A percentile compares a stretch with the other conserved stretches of the same genome.
phyloP scores from a whole-genome alignment of 2,797 vertebrate genomes.

The Molossus molossus region DNA sequence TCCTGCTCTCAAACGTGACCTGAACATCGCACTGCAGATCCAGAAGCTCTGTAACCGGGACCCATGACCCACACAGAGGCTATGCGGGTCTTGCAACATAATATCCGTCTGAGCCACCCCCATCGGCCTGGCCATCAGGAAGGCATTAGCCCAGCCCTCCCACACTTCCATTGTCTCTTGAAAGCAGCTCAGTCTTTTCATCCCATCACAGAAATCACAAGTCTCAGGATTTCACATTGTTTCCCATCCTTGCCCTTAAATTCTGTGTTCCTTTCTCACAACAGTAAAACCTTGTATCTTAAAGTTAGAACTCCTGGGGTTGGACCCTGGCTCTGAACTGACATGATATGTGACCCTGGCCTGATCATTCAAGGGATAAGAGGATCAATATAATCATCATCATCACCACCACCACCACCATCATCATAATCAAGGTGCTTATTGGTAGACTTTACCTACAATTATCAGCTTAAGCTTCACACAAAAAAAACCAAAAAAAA shows the following conservation, averaged over 20 bases:
- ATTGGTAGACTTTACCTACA: not conserved
- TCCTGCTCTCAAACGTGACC: not conserved
- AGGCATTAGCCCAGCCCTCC: conserved; percentile 53
- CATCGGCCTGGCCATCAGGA: conserved; percentile 5
- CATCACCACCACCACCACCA: no score
- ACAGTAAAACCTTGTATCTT: not conserved
- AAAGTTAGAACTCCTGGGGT: not conserved
- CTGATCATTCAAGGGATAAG: not conserved
- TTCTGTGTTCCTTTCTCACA: not conserved
- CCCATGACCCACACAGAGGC: not conserved
- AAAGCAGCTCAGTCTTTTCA: conserved; percentile 8
- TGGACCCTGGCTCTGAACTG: not conserved
- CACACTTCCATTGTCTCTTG: conserved; percentile 32
- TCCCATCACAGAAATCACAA: not conserved
- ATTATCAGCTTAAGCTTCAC: not conserved
- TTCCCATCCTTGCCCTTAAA: conserved; percentile 27
- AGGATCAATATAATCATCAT: not conserved
- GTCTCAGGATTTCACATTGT: conserved; percentile 36
- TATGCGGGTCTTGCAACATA: no score
- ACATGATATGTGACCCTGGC: fast-evolving
- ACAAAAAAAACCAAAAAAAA: not conserved
- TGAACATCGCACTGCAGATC: not conserved
- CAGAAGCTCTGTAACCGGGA: not conserved
- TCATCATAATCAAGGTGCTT: no score
- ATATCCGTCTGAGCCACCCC: not conserved